phyloP scores from a whole-genome alignment of 2,113 vertebrate species.

The Pungitius pungitius region DNA sequence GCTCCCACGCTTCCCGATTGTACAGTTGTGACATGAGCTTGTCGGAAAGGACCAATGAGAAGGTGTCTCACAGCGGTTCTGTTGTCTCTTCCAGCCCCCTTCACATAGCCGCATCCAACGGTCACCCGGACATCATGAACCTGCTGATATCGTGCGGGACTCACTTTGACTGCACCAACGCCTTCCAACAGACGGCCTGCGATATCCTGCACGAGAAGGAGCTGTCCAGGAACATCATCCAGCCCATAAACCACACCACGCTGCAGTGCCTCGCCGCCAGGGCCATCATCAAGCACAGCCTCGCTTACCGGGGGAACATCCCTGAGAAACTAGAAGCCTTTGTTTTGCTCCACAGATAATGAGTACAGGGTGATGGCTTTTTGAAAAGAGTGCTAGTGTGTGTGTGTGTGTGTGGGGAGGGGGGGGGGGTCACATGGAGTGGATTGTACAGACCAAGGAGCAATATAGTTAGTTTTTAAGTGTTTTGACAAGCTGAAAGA shows the following conservation, averaged over 20 bases:
- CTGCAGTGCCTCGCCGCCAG: constrained; percentile 98
- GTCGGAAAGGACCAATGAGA: not conserved
- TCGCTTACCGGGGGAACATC: constrained; percentile 90
- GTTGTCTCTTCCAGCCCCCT: constrained; percentile 80
- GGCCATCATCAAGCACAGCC: constrained; percentile 90
- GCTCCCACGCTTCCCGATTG: not conserved
- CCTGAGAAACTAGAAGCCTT: constrained; percentile 96
- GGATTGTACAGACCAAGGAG: constrained; percentile 15
- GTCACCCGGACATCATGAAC: constrained; percentile 98
- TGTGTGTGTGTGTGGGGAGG: too few relatives aligned
- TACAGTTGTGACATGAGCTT: not conserved
- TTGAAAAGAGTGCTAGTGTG: not conserved
- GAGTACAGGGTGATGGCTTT: constrained; percentile 6
- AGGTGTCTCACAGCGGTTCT: not conserved
- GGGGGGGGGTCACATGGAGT: not conserved
- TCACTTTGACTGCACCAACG: constrained; percentile 98
- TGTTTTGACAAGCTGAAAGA: constrained; percentile 33
- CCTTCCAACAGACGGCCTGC: constrained; percentile 90
- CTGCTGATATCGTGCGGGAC: constrained; percentile 93
- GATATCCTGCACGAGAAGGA: constrained; percentile 97
- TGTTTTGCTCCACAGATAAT: constrained; percentile 96
- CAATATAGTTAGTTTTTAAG: not conserved
- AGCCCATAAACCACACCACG: constrained; percentile 97
- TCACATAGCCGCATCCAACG: constrained; percentile 95
- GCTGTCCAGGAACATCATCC: constrained; percentile 95